Evolutionary conservation across 2,797 vertebrate species (phyloP).

Genomic region (Sebastes hubbsi): DNA sequence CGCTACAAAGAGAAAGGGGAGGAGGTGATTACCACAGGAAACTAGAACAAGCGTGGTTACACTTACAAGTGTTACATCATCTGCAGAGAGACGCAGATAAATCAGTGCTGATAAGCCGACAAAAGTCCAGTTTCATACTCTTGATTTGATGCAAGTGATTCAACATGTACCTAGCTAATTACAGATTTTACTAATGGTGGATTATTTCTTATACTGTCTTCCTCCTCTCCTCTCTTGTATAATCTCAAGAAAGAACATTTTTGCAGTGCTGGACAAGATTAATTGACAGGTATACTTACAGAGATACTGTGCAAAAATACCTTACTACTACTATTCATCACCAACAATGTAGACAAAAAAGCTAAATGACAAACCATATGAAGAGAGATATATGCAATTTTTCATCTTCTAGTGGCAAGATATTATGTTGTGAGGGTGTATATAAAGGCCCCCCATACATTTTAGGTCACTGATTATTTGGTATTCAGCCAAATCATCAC

Average conservation of each 20-base stretch:
- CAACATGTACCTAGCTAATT: background rate
- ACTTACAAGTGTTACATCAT: conserved; percentile 32
- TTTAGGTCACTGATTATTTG: background rate
- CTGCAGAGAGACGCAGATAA: conserved; percentile 3
- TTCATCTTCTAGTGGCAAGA: background rate
- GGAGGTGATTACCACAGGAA: conserved; percentile 27
- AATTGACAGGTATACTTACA: background rate
- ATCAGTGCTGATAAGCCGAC: background rate
- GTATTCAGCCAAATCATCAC: background rate
- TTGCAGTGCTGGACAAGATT: background rate
- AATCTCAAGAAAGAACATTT: background rate
- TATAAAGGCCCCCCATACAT: background rate
- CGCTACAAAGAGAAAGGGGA: conserved; percentile 15
- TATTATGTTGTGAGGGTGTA: background rate
- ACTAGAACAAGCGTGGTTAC: conserved; percentile 8
- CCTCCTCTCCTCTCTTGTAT: no score
- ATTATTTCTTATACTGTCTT: background rate
- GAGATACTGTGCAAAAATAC: background rate
- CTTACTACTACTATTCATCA: background rate
- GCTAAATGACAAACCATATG: background rate
- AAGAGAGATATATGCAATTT: background rate
- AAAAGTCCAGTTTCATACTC: background rate
- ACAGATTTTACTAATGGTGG: background rate
- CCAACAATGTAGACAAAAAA: background rate
- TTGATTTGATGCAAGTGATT: background rate